Evolutionary conservation across 2,888 invertebrate genomes (phyloP).

Genomic region (Panzeria rudis): DNA sequence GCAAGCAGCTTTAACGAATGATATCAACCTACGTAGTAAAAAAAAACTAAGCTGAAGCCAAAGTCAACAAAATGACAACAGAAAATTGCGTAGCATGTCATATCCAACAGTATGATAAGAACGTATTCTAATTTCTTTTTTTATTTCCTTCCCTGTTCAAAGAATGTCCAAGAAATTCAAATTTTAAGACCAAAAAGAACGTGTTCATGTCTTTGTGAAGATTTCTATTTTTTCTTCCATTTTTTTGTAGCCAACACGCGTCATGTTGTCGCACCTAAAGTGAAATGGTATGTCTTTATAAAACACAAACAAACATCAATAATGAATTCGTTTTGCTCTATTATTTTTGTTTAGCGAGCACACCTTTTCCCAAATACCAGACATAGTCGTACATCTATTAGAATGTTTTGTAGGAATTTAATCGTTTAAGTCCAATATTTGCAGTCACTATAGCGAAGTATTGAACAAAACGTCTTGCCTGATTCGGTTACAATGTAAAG

Average conservation of each 20-base stretch:
- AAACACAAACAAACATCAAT: slow-evolving; percentile 1
- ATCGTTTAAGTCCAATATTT: slow-evolving; percentile 31
- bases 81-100: slow-evolving; percentile 63
- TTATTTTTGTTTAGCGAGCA: background rate
- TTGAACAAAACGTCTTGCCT: slow-evolving; percentile 20
- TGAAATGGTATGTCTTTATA: slow-evolving; percentile 69
- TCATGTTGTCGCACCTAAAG: slow-evolving; percentile 70
- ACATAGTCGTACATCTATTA: background rate
- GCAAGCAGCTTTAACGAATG: slow-evolving; percentile 39
- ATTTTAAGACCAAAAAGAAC: slow-evolving; percentile 28
- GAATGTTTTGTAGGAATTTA: slow-evolving; percentile 19
- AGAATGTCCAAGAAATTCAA: slow-evolving; percentile 32
- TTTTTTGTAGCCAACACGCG: slow-evolving; percentile 52
- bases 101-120: slow-evolving; percentile 60
- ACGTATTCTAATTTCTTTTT: slow-evolving; percentile 19
- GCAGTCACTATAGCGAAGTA: slow-evolving; percentile 1
- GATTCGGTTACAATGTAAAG: slow-evolving; percentile 45
- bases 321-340: background rate
- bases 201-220: slow-evolving; percentile 52
- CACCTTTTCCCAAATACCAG: slow-evolving; percentile 30
- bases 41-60: slow-evolving; percentile 4
- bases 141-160: background rate
- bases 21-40: slow-evolving; percentile 48
- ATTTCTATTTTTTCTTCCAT: slow-evolving; percentile 4
- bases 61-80: slow-evolving; percentile 34